Percentiles rank a stretch among this genome's conserved stretches.
phyloP scores from a whole-genome alignment of 2,888 invertebrate genomes.

The Brachylomia viminalis region DNA sequence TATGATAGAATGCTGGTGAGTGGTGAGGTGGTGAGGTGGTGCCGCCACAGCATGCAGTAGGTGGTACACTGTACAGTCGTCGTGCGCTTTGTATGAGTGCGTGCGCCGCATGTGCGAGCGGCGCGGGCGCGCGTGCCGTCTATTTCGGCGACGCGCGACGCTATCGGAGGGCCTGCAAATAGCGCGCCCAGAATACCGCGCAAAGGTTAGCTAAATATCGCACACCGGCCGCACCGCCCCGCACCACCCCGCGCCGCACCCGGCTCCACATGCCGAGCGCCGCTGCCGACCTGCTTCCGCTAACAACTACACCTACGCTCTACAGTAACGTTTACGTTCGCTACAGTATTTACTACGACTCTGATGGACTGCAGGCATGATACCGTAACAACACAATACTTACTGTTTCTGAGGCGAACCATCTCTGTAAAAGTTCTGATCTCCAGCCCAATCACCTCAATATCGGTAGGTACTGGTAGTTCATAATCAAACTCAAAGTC shows the following conservation, averaged over 20 bases:
- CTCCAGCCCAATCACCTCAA: neutral
- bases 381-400: conserved; percentile 1
- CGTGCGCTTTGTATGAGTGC: neutral
- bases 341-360: conserved; percentile 41
- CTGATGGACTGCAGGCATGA: neutral
- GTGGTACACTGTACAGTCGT: too few relatives aligned
- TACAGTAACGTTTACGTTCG: conserved; percentile 39
- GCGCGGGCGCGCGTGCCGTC: conserved; percentile 62
- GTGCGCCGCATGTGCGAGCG: neutral
- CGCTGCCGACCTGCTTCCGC: conserved; percentile 48
- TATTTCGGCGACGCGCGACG: conserved; percentile 71
- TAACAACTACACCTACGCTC: conserved; percentile 41
- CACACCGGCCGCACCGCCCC: conserved; percentile 37
- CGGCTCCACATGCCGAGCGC: neutral
- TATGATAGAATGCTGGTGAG: neutral
- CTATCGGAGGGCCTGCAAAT: conserved; percentile 75
- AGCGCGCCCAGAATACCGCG: conserved; percentile 80
- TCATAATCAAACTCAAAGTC: neutral
- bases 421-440: neutral
- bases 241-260: neutral
- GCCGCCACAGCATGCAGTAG: neutral
- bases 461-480: neutral
- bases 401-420: neutral
- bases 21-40: neutral
- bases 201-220: conserved; percentile 81